Base-by-base conservation (phyloP, 2,888 invertebrate species). In the Tupiocoris notatus region DNA sequence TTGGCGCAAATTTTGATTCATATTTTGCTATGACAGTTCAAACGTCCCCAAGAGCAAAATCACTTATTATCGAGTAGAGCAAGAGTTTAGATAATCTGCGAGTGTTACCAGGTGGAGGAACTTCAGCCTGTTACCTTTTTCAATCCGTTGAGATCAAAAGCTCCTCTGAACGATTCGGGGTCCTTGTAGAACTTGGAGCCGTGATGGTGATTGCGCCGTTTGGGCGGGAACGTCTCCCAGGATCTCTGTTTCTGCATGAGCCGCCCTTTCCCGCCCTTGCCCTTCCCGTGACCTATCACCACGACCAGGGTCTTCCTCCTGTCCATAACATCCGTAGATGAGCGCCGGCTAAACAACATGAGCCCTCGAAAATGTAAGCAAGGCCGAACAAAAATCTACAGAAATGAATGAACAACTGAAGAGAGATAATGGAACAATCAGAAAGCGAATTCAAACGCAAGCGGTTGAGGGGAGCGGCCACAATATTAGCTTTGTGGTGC, bases 171-270 rank as follows among this genome's bases (percentile, higher is more conserved):
- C 17, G 82, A 81, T 66, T 82, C 82, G 1, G 83, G 82, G 77
- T 82, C 82, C 63, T 81, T 80, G 78, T 82, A 82, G 76, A 81
- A 82, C 75, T 81, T 81, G 62, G 80, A 79, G 6, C 70, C 68
- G 23, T 79, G 78, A 23, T 80, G 80, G 25, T 78, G 78, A 63
- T 79, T 79, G 18, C 81, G 79, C 61, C 81, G 79, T 80, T 86
- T 86, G 16, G 88, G 86, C 1, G 88, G 88, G 80, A 89, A 89
- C 0, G 88, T 89, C 82, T 89, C 89, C 88, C 88, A 89, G 76
- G 88, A 88, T 61, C 88, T 84, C 82, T 88, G 88, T 81, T 88
- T 88, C 81, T 88, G 87, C 73, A 88, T 87, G 78, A 87, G 83
- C 77, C 79, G 78, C 18, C 77, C 78, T 66, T 82, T 81, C 61